Base-by-base conservation (phyloP, 2,797 vertebrate genomes). In the Tachyglossus aculeatus region DNA sequence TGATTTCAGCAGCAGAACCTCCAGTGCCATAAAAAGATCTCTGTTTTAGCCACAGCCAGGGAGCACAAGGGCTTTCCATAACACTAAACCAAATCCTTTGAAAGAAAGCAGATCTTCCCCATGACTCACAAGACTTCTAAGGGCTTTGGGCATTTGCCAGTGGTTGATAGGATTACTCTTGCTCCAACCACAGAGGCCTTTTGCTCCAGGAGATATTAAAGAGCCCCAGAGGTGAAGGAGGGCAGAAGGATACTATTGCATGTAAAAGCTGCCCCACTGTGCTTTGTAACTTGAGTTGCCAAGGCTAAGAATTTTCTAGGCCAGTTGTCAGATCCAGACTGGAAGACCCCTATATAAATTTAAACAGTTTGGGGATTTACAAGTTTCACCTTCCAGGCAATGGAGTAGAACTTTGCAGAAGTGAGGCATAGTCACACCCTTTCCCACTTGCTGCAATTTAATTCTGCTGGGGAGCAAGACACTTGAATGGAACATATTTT, bases 251-350 rank as follows among this genome's bases (percentile, higher is more conserved):
- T 11, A 47, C 50, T 2, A 12, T 34, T 45, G 16, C 43, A 29
- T 10, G 1, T 12, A 66, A 38, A n/a, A 27, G 19, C 53, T 31
- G 24, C 1, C 24, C 29, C 44, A 64, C 44, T 36, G 19, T 33
- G 9, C 6, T 39, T 73, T 40, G 29, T 11, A 45, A 33, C 5
- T n/a, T 56, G 18, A 21, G 55, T 36, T 38, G 5, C 8, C 57
- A 48, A 45, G 43, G 38, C 10, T 21, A 32, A 47, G 33, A 14
- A 67, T 38, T 50, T 52, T 58, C 40, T 64, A 53, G 27, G 25
- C 39, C 22, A 22, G 39, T 65, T 48, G 21, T 74, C 39, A 73
- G 21, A 74, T 53, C 33, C 24, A 45, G 5, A 62, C 13, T 58
- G 31, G 37, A 9, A 55, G 36, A 2, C 9, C 13, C 58, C 61